Evolutionary conservation across 92 coral and sea anemone species (phyloP).

Genomic region (Epizoanthus scotinus): DNA sequence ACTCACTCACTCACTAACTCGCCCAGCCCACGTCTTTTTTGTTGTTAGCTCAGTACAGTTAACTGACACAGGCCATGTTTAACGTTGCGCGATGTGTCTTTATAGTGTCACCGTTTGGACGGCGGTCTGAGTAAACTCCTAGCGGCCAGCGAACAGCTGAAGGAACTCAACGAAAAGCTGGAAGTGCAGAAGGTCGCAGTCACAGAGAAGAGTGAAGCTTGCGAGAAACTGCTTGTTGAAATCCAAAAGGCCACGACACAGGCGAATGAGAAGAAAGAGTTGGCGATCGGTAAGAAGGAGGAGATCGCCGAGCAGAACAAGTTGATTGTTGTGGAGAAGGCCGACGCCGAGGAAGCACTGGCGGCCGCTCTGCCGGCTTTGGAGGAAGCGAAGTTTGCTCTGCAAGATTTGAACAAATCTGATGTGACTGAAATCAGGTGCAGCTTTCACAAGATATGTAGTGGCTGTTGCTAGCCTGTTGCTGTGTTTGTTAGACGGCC

Average conservation of each 20-base stretch:
- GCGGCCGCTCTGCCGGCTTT: constrained; percentile 94
- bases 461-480: neutral
- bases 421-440: constrained; percentile 99
- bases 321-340: constrained; percentile 86
- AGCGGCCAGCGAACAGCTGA: constrained; percentile 98
- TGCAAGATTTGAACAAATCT: constrained; percentile 96
- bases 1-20: neutral
- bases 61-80: neutral
- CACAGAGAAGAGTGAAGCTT: constrained; percentile 97
- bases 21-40: no score
- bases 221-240: constrained; percentile 87
- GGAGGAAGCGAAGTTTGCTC: constrained; percentile 96
- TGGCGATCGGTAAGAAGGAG: constrained; percentile 91
- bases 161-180: constrained; percentile 96
- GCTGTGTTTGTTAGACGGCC: no score
- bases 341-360: constrained; percentile 93
- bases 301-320: constrained; percentile 94
- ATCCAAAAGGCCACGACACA: constrained; percentile 87
- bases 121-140: constrained; percentile 98
- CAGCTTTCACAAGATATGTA: neutral
- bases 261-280: constrained; percentile 94
- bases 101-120: constrained; percentile 92
- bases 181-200: constrained; percentile 97
- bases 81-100: neutral
- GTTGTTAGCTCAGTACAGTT: no score